Evolutionary conservation across 2,888 invertebrate species (phyloP).

Genomic region (Tiphia femorata): DNA sequence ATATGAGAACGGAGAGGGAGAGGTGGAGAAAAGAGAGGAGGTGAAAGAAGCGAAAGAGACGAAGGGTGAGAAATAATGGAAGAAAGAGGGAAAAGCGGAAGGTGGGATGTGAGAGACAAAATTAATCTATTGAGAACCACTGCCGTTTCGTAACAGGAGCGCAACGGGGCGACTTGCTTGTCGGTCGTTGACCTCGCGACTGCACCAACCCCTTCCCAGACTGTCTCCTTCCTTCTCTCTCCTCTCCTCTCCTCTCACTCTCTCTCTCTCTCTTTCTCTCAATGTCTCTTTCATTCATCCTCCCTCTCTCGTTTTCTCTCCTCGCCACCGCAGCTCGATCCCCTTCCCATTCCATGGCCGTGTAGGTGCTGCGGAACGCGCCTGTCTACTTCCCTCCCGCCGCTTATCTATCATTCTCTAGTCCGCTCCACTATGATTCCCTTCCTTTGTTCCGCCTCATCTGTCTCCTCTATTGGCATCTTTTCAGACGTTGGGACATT

Average conservation of each 20-base stretch:
- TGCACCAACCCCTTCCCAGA: slow-evolving; percentile 32
- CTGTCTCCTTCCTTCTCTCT: slow-evolving; percentile 16
- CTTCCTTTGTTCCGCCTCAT: slow-evolving; percentile 13
- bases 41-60: not conserved
- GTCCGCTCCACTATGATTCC: slow-evolving; percentile 19
- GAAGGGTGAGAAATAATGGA: not conserved
- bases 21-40: slow-evolving; percentile 8
- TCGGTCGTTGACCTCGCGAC: slow-evolving; percentile 37
- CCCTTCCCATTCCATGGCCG: no score
- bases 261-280: slow-evolving; percentile 16
- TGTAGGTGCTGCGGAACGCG: not conserved
- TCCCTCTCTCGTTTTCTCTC: not conserved
- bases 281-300: slow-evolving; percentile 18
- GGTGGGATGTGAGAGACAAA: not conserved
- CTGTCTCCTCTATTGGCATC: no score
- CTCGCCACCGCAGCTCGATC: no score
- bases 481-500: no score
- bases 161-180: slow-evolving; percentile 28
- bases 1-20: no score
- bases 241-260: slow-evolving; percentile 17
- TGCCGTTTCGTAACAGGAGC: slow-evolving; percentile 25
- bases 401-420: slow-evolving; percentile 5
- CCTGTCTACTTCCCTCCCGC: slow-evolving; percentile 4
- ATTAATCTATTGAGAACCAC: slow-evolving; percentile 26
- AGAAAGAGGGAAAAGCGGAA: not conserved